A percentile compares a stretch with the other conserved stretches of the same genome.
phyloP scores from a whole-genome alignment of 92 coral and sea anemone species.

The Isaurus tuberculatus region DNA sequence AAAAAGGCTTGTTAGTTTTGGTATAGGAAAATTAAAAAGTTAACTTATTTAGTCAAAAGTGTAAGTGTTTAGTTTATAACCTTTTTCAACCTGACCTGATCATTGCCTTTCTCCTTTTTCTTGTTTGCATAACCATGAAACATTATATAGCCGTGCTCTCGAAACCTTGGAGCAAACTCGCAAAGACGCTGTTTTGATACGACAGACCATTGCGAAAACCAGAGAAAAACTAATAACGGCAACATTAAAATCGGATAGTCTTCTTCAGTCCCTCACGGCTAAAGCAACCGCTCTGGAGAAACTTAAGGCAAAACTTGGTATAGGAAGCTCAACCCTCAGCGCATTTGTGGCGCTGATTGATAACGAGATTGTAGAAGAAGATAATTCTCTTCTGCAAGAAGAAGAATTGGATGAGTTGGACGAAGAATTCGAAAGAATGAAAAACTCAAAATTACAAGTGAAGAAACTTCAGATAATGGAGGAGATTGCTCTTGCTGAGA shows the following conservation, averaged over 20 bases:
- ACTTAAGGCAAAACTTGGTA: constrained; percentile 95
- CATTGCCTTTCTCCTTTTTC: not conserved
- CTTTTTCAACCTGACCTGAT: not conserved
- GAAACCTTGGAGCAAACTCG: constrained; percentile 93
- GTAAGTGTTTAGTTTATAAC: too few species aligned
- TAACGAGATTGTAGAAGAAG: constrained; percentile 96
- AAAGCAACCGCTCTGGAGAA: constrained; percentile 92
- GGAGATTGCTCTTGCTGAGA: constrained; percentile 82
- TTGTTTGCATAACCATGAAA: not conserved
- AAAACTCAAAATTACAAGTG: constrained; percentile 85
- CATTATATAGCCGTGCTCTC: constrained; percentile 69
- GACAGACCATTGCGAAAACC: constrained; percentile 85
- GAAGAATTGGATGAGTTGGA: constrained; percentile 92
- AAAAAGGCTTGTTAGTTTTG: too few species aligned
- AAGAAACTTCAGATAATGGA: constrained; percentile 87
- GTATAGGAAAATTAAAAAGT: too few species aligned
- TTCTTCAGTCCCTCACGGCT: constrained; percentile 86
- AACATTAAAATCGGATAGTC: constrained; percentile 74
- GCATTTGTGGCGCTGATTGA: constrained; percentile 95
- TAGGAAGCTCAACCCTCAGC: constrained; percentile 90
- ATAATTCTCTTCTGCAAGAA: constrained; percentile 80
- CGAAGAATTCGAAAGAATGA: constrained; percentile 94
- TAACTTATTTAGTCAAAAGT: too few species aligned
- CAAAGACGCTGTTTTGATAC: constrained; percentile 86
- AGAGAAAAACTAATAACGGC: constrained; percentile 84